Conservation (phyloP, 1,140 invertebrate genomes). For the Magallana ariakensis region DNA sequence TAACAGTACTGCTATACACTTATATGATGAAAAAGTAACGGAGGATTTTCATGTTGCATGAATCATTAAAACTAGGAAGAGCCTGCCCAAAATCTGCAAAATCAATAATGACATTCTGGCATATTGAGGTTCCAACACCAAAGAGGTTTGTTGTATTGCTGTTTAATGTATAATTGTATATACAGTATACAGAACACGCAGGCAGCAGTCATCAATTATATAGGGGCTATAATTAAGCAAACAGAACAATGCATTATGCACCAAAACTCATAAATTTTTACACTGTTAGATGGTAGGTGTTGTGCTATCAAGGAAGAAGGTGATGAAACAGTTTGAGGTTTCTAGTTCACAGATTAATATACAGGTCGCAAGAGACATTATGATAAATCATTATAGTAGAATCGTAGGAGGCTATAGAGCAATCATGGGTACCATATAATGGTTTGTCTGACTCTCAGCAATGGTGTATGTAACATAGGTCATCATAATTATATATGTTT, state of each 20-base stretch:
- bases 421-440: too few relatives aligned
- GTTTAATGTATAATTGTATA: background rate
- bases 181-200: background rate
- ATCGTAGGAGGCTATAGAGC: background rate
- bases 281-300: background rate
- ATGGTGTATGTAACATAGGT: too few relatives aligned
- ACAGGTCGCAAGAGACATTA: background rate
- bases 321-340: background rate
- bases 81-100: slow-evolving; percentile 15
- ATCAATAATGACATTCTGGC: slow-evolving; percentile 7
- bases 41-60: slow-evolving; percentile 6
- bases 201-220: slow-evolving; percentile 17
- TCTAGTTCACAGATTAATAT: background rate
- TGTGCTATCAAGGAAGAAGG: background rate
- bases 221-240: background rate
- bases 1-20: too few relatives aligned
- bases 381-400: background rate
- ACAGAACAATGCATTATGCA: background rate
- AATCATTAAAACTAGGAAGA: background rate
- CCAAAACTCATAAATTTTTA: background rate
- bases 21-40: background rate
- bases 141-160: background rate
- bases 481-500: too few relatives aligned
- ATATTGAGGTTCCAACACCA: background rate
- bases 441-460: too few relatives aligned